Base-by-base conservation (phyloP, 2,888 invertebrate species). In the Lepeophtheirus nordmannii region DNA sequence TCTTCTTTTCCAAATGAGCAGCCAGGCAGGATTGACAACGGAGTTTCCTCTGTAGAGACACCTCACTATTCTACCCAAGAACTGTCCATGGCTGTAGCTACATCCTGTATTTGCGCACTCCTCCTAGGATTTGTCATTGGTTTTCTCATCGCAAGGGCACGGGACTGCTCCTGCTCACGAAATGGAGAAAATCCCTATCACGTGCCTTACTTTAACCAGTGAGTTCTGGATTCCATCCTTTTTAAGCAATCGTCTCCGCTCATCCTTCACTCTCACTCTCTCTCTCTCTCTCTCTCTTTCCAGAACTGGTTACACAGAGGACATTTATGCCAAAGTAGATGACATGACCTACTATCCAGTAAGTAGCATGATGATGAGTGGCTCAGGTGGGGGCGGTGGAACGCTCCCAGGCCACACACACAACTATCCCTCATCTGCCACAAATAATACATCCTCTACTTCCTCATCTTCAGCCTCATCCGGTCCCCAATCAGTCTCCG, bases 81-180 rank as follows among this genome's bases (percentile, higher is more conserved):
- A 1, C 77, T 89, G 69, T 84, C 87, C 66, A 85, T 88, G 59
- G 86, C 87, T 10, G 84, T 89, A 39, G 83, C 86, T 65, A 84
- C 85, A 12, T 85, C 87, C 61, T 86, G 88, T 73, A 80, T 89
- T 68, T 83, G 86, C 65, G 87, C 88, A 14, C 80, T 89, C 69
- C 82, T 88, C 74, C 81, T 88, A 68, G 89, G 89, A 67, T 89
- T 90, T 75, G 82, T 87, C 69, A 85, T 85, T 69, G 89, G 89
- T 56, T 90, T 85, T 75, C 82, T 86, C 72, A 87, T 89, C 75
- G 87, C 87, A 73, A 80, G 85, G 78, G 83, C 86, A 80, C 79
- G 82, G 64, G 84, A 84, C 72, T 83, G 83, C 70, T 39, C 39
- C 57, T 58, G 58, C 22, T 62, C 62, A 37, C 53, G 65, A 20